Evolutionary conservation across 2,797 vertebrate species (phyloP), one percentile per base, ranked within the genome.

Genomic region (Spatula clypeata): DNA sequence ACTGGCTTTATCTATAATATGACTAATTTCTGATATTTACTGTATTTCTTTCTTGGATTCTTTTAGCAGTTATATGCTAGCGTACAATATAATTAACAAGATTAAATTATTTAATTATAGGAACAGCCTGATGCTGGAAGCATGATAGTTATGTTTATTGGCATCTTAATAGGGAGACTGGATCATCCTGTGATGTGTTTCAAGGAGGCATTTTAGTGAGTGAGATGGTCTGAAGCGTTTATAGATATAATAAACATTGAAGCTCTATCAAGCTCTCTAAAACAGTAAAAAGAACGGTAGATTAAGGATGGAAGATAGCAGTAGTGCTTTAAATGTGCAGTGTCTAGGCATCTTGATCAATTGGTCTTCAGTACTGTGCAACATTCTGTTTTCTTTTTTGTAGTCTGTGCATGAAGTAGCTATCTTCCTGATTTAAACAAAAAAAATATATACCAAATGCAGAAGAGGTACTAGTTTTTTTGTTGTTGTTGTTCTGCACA

Each of bases 301-400:
- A 53, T 79, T 62, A 79, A 82, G 79, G 36, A 40, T 7, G 3
- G 13, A 4, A 71, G 17, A 13, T 47, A 27, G 0, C 45, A 67
- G 24, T 23, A 73, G 34, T 32, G 9, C 53, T 80, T 90, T 38
- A 83, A 71, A 34, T 42, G 16, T 60, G 9, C 21, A n/a, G 1
- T 60, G 15, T 55, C 8, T 55, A 54, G 7, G 9, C 11, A 51
- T 55, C 32, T 80, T 0, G 0, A 34, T 86, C n/a, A 73, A 0
- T 3, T 61, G 9, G 4, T 20, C 34, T 79, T 75, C 27, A 29
- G 26, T 34, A 14, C 38, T 27, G 8, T 55, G 20, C 9, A 34
- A 38, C 16, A 13, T 62, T 8, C 11, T 70, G 12, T 14, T 64
- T 58, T 65, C 14, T 51, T 53, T 53, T 90, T 88, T 34, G 4